Evolutionary conservation across 2,888 invertebrate species (phyloP).

Genomic region (Tiphia femorata): DNA sequence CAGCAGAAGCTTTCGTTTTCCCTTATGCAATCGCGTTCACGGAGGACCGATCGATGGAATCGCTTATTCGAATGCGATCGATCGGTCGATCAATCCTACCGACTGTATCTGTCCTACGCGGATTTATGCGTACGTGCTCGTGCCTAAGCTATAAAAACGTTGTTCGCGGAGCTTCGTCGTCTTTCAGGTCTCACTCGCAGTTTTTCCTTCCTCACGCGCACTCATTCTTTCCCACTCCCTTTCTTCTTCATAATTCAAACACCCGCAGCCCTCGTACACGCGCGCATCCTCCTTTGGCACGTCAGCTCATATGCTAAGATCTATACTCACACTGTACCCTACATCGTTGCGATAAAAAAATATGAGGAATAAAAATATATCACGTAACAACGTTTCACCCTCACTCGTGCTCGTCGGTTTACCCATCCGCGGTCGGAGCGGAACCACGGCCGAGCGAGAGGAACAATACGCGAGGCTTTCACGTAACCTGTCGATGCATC

Average conservation of each 20-base stretch:
- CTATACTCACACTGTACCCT: conserved; percentile 32
- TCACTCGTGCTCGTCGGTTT: neutral
- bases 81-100: no score
- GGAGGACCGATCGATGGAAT: no score
- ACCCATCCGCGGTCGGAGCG: neutral
- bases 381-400: conserved; percentile 43
- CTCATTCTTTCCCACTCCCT: neutral
- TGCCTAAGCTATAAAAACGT: no score
- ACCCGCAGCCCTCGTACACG: neutral
- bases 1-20: no score
- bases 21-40: no score
- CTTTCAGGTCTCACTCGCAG: conserved; percentile 1
- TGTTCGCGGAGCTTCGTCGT: neutral
- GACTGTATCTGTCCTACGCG: no score
- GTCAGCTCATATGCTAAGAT: conserved; percentile 44
- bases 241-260: neutral
- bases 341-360: conserved; percentile 48
- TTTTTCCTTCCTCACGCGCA: neutral
- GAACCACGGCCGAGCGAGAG: conserved; percentile 10
- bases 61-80: no score
- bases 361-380: conserved; percentile 54
- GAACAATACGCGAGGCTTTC: conserved; percentile 14
- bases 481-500: neutral
- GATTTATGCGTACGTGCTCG: no score
- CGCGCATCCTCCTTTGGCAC: conserved; percentile 42